Evolutionary conservation across 1,140 invertebrate species (phyloP).

Genomic region (Bactericera cockerelli): DNA sequence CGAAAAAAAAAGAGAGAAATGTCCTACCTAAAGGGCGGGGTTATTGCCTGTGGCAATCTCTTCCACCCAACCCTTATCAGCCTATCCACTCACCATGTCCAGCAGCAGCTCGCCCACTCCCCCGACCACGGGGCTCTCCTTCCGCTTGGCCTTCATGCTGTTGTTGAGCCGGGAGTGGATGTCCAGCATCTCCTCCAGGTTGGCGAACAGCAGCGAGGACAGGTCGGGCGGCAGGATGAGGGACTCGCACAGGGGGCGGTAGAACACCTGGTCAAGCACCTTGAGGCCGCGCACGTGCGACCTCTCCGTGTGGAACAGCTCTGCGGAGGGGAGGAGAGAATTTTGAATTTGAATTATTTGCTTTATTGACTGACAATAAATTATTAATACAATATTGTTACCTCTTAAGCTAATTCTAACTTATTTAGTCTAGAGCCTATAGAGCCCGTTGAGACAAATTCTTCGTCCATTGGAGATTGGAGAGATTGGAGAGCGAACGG

Average conservation of each 20-base stretch:
- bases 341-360: no score
- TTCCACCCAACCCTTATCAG: no score
- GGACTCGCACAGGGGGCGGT: slow-evolving; percentile 55
- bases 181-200: slow-evolving; percentile 63
- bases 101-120: slow-evolving; percentile 63
- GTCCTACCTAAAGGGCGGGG: no score
- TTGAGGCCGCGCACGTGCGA: slow-evolving; percentile 89
- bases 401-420: no score
- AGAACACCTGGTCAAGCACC: slow-evolving; percentile 80
- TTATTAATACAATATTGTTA: no score
- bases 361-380: no score
- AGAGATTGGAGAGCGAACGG: no score
- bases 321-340: slow-evolving; percentile 47
- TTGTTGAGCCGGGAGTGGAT: slow-evolving; percentile 61
- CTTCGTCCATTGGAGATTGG: no score
- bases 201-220: slow-evolving; percentile 76
- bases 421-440: no score
- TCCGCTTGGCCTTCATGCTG: slow-evolving; percentile 50
- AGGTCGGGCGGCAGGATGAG: slow-evolving; percentile 57
- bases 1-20: no score
- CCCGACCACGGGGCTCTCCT: slow-evolving; percentile 54
- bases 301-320: slow-evolving; percentile 91
- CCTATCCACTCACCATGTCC: slow-evolving; percentile 49
- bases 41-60: no score
- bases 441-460: no score